Conservation (phyloP, 2,113 vertebrate genomes). For the Echinops telfairi region DNA sequence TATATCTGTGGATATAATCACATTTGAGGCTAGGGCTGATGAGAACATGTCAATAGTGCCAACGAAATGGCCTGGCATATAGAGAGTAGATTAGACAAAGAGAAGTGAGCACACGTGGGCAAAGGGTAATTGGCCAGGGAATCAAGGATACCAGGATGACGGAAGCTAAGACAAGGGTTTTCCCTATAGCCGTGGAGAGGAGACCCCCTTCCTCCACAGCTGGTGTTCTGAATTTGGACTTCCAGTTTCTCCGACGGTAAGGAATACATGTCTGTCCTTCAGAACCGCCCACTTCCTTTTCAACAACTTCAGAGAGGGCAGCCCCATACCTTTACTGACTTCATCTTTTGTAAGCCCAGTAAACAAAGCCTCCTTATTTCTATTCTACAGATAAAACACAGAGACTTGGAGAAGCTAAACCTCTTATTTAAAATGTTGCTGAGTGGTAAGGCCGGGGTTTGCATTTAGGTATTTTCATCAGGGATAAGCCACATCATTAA, state of each 20-base stretch:
- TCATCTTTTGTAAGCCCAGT: background rate
- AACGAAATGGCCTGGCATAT: background rate
- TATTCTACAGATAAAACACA: background rate
- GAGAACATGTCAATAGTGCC: background rate
- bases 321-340: background rate
- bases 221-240: too few species aligned
- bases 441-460: background rate
- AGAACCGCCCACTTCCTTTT: background rate
- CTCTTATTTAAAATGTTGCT: background rate
- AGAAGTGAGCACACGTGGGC: background rate
- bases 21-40: background rate
- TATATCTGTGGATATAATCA: background rate
- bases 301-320: too few species aligned
- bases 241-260: background rate
- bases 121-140: background rate
- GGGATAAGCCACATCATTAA: background rate
- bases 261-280: background rate
- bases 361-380: background rate
- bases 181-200: background rate
- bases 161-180: background rate
- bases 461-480: background rate
- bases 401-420: background rate
- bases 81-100: background rate
- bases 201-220: background rate
- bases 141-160: background rate